Evolutionary conservation across 2,888 invertebrate species (phyloP).

Genomic region (Dione vanillae): DNA sequence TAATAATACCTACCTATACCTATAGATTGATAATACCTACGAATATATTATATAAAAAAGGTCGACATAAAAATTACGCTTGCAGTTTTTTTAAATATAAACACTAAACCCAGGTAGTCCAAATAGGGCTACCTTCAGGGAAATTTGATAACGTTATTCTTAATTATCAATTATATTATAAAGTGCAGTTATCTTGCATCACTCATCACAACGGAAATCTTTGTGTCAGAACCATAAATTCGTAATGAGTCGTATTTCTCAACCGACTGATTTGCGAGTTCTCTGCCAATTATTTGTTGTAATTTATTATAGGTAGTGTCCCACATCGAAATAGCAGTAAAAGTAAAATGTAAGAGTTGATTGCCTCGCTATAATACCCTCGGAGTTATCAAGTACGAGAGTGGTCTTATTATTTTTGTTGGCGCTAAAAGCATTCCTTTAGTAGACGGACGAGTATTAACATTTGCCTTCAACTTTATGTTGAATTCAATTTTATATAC

Average conservation of each 20-base stretch:
- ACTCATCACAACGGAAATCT: constrained; percentile 32
- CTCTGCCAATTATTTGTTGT: constrained; percentile 40
- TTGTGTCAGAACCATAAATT: constrained; percentile 38
- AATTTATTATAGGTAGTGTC: constrained; percentile 41
- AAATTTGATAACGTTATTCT: background rate
- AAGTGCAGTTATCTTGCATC: constrained; percentile 25
- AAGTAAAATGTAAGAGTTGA: constrained; percentile 37
- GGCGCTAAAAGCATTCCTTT: constrained; percentile 36
- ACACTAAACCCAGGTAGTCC: too few relatives aligned
- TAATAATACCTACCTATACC: too few relatives aligned
- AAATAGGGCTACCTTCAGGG: background rate
- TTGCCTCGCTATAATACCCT: constrained; percentile 39
- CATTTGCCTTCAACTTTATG: background rate
- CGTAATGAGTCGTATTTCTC: constrained; percentile 43
- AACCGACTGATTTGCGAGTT: constrained; percentile 39
- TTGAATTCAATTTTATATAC: background rate
- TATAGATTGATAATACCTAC: too few relatives aligned
- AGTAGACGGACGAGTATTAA: constrained; percentile 20
- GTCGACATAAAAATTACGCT: too few relatives aligned
- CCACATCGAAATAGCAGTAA: constrained; percentile 40
- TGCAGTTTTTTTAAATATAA: too few relatives aligned
- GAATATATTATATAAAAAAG: too few relatives aligned
- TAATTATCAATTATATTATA: constrained; percentile 4
- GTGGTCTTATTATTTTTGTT: constrained; percentile 32
- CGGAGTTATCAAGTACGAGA: constrained; percentile 32